Evolutionary conservation across 1,140 invertebrate genomes (phyloP), one percentile per base, ranked within the genome.

Genomic region (Caenorhabditis inopinata): DNA sequence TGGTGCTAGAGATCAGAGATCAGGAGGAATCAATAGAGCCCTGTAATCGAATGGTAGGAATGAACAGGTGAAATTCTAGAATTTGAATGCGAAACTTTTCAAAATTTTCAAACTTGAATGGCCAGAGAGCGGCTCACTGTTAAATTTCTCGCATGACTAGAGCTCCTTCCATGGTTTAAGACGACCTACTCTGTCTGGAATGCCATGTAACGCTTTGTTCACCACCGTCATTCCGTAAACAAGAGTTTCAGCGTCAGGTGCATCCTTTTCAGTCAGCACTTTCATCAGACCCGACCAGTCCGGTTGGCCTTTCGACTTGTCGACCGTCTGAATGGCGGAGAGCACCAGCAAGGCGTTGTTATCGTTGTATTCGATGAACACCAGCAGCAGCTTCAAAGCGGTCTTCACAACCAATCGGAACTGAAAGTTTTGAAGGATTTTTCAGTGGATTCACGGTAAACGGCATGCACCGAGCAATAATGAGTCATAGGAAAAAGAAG

Each of bases 391-490:
- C 89, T 99, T 99, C 53, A 99, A 91, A 0, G 96, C 95, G 2
- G 96, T 99, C 91, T 99, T 99, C 11, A 98, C 95, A n/a, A 99
- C 96, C 78, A 98, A 92, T 16, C 96, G 93, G 90, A 95, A 98
- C 91, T 92, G 75, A 82, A 89, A 87, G 16, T 38, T 46, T 46
- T 25, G 35, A 35, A 79, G 25, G 45, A 29, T 84, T 27, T 62
- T 23, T 12, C 73, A 80, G 16, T 29, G 42, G 14, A 21, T 18
- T n/a, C n/a, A n/a, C n/a, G n/a, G n/a, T n/a, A n/a, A n/a, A n/a
- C n/a, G n/a, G n/a, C n/a, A n/a, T n/a, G n/a, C n/a, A n/a, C n/a
- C n/a, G n/a, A n/a, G n/a, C n/a, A n/a, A n/a, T n/a, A n/a, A n/a
- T n/a, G n/a, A n/a, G n/a, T n/a, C n/a, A n/a, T n/a, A n/a, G n/a